Base-by-base conservation (phyloP, 2,113 vertebrate genomes). In the Triplophysa tibetana region DNA sequence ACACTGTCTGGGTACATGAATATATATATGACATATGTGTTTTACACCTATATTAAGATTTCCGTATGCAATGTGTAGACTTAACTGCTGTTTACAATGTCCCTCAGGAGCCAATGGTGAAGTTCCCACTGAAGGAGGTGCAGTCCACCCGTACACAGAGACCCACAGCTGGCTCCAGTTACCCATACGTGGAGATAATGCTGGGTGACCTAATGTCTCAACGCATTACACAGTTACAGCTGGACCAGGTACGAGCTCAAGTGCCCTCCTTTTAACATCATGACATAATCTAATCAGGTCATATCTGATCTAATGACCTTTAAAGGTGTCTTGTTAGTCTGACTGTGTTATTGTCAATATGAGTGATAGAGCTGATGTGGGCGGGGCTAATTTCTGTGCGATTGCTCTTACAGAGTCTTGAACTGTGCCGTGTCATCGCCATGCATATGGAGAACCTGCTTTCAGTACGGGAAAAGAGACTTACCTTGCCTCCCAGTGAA, bases 401-500 rank as follows among this genome's bases (percentile, higher is more conserved):
- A 73, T 68, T 77, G 24, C 14, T 41, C 50, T 70, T 29, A 0
- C 88, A 98, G 97, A 95, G 96, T 56, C 89, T 99, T 91, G 97
- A 99, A 89, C 89, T 98, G 77, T 99, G 97, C 82, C 92, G 96
- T 0, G 96, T 98, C 75, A 93, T 98, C 58, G 97, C 96, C 0
- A 94, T 94, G 74, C 96, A 99, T 67, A 91, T 98, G 94, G 98
- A 99, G 83, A 95, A 90, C 89, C 88, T 98, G 88, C 86, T 99
- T 75, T 93, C 92, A 0, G 93, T 94, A 21, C 91, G 95, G 17
- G 96, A 99, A 88, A 98, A 98, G 89, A 93, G 95, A 83, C 93
- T 96, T 17, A 98, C 97, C 0, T 90, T 99, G 81, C 97, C 98
- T 1, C 97, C 98, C 45, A 98, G 98, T 0, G 97, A 99, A 91